A percentile compares a stretch with the other conserved stretches of the same genome.
These are phyloP conservation scores for Liolophura sinensis DNA, from an alignment of 1,140 invertebrate species.

Conservation along the genomic window DNA sequence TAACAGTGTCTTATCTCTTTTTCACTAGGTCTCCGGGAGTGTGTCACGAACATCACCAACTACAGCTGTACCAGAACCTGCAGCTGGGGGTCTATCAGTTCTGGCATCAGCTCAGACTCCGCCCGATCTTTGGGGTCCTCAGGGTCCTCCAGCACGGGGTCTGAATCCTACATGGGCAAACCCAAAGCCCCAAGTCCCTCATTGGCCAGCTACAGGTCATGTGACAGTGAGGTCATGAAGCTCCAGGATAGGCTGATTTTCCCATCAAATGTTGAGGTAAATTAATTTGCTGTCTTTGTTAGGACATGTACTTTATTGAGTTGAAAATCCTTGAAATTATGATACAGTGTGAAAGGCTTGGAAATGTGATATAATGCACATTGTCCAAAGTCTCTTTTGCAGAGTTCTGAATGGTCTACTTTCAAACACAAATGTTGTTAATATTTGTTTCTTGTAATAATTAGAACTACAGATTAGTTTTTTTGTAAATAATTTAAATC, in stretches of 20 bases:
- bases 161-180: too few species aligned
- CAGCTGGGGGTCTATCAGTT: constrained; percentile 39
- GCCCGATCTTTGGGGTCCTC: constrained; percentile 16
- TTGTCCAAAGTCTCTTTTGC: too few species aligned
- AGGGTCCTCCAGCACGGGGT: constrained; percentile 5
- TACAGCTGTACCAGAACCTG: constrained; percentile 42
- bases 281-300: constrained; percentile 7
- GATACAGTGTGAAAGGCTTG: too few species aligned
- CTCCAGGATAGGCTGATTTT: constrained; percentile 49
- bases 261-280: constrained; percentile 39
- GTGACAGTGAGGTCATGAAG: constrained; percentile 38
- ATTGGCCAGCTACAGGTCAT: too few species aligned
- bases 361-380: too few species aligned
- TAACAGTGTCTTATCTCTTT: background rate
- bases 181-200: too few species aligned
- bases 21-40: constrained; percentile 36
- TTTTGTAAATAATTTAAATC: too few species aligned
- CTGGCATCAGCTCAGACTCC: constrained; percentile 16
- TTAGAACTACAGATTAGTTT: too few species aligned
- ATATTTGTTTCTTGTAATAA: too few species aligned
- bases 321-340: background rate
- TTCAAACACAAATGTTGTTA: too few species aligned
- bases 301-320: background rate
- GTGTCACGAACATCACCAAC: constrained; percentile 43
- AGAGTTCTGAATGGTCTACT: too few species aligned